Evolutionary conservation across 2,888 invertebrate genomes (phyloP).

Genomic region (Mythimna vitellina): DNA sequence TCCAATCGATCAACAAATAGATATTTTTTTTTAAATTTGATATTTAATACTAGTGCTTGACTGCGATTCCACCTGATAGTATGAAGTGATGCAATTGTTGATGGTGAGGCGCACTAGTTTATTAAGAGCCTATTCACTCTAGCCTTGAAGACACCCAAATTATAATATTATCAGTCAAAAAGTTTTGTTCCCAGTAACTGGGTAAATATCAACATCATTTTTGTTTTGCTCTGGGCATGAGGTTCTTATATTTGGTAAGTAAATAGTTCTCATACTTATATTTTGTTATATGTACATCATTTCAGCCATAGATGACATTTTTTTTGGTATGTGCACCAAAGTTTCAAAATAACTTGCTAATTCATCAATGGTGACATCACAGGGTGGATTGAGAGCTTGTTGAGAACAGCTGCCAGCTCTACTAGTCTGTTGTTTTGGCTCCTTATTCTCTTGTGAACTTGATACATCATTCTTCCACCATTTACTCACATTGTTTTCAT

Average conservation of each 20-base stretch:
- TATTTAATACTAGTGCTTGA: too few species aligned
- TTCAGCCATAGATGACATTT: slow-evolving; percentile 99
- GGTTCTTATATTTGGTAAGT: slow-evolving; percentile 22
- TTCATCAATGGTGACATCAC: slow-evolving; percentile 98
- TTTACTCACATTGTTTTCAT: slow-evolving; percentile 70
- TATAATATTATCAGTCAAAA: too few species aligned
- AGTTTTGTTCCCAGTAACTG: slow-evolving; percentile 6
- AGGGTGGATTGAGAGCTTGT: slow-evolving; percentile 93
- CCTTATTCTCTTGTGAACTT: slow-evolving; percentile 69
- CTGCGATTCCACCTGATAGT: too few species aligned
- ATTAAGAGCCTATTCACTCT: too few species aligned
- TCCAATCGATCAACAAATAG: too few species aligned
- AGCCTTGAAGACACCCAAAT: too few species aligned
- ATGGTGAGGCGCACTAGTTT: too few species aligned
- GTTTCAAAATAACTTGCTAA: slow-evolving; percentile 98
- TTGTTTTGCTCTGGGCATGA: background rate
- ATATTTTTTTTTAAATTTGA: too few species aligned
- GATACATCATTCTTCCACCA: slow-evolving; percentile 80
- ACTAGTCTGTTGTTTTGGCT: slow-evolving; percentile 75
- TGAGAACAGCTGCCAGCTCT: slow-evolving; percentile 93
- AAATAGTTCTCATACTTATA: slow-evolving; percentile 4
- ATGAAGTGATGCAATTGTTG: too few species aligned
- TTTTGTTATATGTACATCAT: slow-evolving; percentile 97
- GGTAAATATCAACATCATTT: slow-evolving; percentile 7
- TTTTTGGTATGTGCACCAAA: slow-evolving; percentile 98